These are phyloP conservation scores for Drosophila nr. perissopoda DNA, from an alignment of 2,888 invertebrate genomes.

Conservation along the genomic window DNA sequence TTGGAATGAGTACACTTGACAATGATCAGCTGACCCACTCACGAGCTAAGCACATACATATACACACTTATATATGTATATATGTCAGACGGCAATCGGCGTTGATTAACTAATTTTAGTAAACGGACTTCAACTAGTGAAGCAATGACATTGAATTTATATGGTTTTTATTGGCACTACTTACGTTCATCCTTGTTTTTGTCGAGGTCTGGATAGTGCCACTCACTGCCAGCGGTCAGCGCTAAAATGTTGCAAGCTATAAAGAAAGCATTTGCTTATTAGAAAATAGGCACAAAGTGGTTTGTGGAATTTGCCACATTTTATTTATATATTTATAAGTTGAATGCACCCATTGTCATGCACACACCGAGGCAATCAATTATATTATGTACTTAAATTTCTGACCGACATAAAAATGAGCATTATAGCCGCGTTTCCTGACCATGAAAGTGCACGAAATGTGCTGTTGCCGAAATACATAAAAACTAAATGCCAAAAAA, in stretches of 20 bases:
- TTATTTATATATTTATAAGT: constrained; percentile 25
- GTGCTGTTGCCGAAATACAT: constrained; percentile 32
- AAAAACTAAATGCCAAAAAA: constrained; percentile 19
- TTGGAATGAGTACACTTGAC: constrained; percentile 49
- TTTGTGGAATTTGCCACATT: not conserved
- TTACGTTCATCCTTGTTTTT: constrained; percentile 79
- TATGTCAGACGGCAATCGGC: constrained; percentile 19
- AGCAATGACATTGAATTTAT: constrained; percentile 20
- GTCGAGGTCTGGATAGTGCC: constrained; percentile 83
- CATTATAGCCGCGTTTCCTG: constrained; percentile 27
- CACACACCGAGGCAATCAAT: not conserved
- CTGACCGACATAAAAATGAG: constrained; percentile 56
- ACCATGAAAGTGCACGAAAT: constrained; percentile 31
- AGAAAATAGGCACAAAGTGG: not conserved
- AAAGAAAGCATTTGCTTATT: constrained; percentile 14
- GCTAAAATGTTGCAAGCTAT: constrained; percentile 63
- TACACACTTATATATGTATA: not conserved
- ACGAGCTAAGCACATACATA: constrained; percentile 2
- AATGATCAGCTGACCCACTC: constrained; percentile 54
- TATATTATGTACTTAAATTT: constrained; percentile 23
- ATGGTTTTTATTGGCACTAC: constrained; percentile 51
- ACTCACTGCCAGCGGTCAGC: constrained; percentile 60
- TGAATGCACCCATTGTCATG: constrained; percentile 41
- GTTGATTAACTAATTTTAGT: constrained; percentile 75
- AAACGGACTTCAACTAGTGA: constrained; percentile 50